Percentiles rank a stretch among this genome's conserved stretches.
phyloP scores from a whole-genome alignment of 2,797 vertebrate species.

The Rhinatrema bivittatum region DNA sequence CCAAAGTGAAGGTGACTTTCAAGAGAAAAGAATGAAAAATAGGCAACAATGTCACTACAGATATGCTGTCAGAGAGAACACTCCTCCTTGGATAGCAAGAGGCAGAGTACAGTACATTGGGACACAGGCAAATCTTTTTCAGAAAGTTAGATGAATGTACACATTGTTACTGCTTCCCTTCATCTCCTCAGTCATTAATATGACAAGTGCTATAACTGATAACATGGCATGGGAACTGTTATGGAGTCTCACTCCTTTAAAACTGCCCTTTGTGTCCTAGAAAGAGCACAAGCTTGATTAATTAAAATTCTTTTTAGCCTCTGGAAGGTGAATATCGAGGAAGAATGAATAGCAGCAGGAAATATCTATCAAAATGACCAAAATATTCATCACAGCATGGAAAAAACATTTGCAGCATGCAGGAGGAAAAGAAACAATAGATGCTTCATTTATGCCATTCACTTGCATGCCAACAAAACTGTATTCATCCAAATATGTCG shows the following conservation, averaged over 20 bases:
- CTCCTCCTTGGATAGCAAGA: slow-evolving; percentile 40
- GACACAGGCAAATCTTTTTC: slow-evolving; percentile 49
- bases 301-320: no score
- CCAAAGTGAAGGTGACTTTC: slow-evolving; percentile 66
- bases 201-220: slow-evolving; percentile 57
- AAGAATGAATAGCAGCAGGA: no score
- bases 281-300: slow-evolving; percentile 12
- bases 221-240: slow-evolving; percentile 47
- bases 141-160: slow-evolving; percentile 55
- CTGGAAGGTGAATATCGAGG: no score
- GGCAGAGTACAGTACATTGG: slow-evolving; percentile 48
- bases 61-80: slow-evolving; percentile 34
- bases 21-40: slow-evolving; percentile 58
- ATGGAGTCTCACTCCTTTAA: slow-evolving; percentile 43
- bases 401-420: no score
- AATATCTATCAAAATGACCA: no score
- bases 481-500: no score
- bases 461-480: no score
- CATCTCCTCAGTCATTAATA: slow-evolving; percentile 54
- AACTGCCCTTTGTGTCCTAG: slow-evolving; percentile 40
- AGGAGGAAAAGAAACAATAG: no score
- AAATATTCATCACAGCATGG: no score
- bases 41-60: slow-evolving; percentile 23
- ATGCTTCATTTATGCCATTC: no score
- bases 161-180: slow-evolving; percentile 44